Evolutionary conservation across 2,797 vertebrate genomes (phyloP).

Genomic region (Emys orbicularis): DNA sequence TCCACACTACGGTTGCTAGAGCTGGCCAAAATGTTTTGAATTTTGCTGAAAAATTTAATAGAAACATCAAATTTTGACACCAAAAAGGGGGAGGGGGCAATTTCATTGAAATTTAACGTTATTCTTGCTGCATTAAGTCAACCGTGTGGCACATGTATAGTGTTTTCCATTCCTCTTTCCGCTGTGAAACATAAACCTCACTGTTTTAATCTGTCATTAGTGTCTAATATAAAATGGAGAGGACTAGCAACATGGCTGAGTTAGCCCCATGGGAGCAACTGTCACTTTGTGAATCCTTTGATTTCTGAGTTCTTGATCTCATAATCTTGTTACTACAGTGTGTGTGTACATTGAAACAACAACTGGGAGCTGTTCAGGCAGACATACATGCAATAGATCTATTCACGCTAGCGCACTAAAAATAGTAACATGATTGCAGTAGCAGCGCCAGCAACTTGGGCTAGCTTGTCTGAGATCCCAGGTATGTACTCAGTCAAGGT

Average conservation of each 20-base stretch:
- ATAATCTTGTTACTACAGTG: background rate
- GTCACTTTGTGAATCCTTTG: background rate
- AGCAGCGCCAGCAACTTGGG: background rate
- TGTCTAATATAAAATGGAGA: background rate
- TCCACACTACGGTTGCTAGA: accelerated
- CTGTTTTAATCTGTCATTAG: background rate
- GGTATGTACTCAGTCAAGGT: background rate
- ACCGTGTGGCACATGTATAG: background rate
- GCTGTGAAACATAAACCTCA: background rate
- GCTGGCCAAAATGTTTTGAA: background rate
- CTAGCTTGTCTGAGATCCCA: background rate
- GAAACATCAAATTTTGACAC: background rate
- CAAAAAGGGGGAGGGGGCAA: background rate
- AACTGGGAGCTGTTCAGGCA: background rate
- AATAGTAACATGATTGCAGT: background rate
- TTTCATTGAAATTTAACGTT: background rate
- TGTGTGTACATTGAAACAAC: background rate
- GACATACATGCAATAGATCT: background rate
- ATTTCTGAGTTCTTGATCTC: background rate
- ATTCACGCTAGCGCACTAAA: background rate
- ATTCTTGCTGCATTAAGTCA: background rate
- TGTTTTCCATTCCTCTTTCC: background rate
- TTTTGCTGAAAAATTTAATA: constrained; percentile 33
- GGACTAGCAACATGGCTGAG: background rate
- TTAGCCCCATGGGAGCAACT: background rate